phyloP scores from a whole-genome alignment of 2,797 vertebrate species.

The Scomberomorus guttatus region DNA sequence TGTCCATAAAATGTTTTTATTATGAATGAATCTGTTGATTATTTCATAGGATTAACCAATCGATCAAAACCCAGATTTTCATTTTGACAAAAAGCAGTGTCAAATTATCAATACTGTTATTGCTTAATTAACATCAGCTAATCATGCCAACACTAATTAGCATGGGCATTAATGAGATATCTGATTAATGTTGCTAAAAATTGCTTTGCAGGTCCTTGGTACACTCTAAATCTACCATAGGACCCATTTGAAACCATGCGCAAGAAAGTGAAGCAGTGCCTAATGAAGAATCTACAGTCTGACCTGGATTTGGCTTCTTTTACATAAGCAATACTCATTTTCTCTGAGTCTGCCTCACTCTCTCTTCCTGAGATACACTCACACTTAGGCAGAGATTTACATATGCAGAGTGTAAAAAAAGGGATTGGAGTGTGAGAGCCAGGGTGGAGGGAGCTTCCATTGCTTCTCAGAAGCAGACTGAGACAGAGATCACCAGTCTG shows the following conservation, averaged over 20 bases:
- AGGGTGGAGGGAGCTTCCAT: slow-evolving; percentile 48
- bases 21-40: too few relatives aligned
- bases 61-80: background rate
- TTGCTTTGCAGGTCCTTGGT: slow-evolving; percentile 13
- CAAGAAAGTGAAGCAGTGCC: slow-evolving; percentile 37
- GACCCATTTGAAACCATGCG: slow-evolving; percentile 13
- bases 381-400: slow-evolving; percentile 70
- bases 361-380: slow-evolving; percentile 50
- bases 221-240: slow-evolving; percentile 25
- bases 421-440: slow-evolving; percentile 53
- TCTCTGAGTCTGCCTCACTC: slow-evolving; percentile 50
- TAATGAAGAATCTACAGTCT: slow-evolving; percentile 70
- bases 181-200: background rate
- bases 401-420: slow-evolving; percentile 57
- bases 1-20: too few relatives aligned
- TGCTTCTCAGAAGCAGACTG: slow-evolving; percentile 65
- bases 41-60: background rate
- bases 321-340: slow-evolving; percentile 75
- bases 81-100: background rate
- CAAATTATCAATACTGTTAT: background rate
- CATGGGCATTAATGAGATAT: background rate
- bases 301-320: slow-evolving; percentile 78
- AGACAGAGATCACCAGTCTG: slow-evolving; percentile 77
- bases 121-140: background rate
- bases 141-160: background rate